Evolutionary conservation across 1,140 invertebrate species (phyloP).

Genomic region (Drosophila watanabei): DNA sequence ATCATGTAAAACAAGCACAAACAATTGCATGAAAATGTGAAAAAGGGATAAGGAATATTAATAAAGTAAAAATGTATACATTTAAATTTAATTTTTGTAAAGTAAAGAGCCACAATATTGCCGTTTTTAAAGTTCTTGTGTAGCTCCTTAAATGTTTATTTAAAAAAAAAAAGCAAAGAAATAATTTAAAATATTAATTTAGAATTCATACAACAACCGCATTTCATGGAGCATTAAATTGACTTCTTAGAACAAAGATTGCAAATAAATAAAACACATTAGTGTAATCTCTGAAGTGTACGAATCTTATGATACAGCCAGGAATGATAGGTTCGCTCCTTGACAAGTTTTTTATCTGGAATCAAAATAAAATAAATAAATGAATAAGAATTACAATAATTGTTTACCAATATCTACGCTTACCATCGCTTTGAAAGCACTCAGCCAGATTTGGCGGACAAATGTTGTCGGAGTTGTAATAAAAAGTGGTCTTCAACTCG

Average conservation of each 20-base stretch:
- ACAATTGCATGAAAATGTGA: background rate
- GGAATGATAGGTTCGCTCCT: constrained; percentile 71
- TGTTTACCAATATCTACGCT: background rate
- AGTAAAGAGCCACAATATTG: background rate
- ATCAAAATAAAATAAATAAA: background rate
- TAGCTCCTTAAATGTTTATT: background rate
- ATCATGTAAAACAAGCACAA: constrained; percentile 53
- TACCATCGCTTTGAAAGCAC: constrained; percentile 72
- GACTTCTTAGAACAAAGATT: background rate
- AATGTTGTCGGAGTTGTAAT: constrained; percentile 77
- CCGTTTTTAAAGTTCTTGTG: background rate
- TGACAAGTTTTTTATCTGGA: constrained; percentile 73
- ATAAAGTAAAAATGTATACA: background rate
- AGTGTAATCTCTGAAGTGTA: constrained; percentile 48
- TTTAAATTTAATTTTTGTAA: background rate
- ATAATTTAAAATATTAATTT: background rate
- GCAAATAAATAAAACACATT: background rate
- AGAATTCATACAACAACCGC: background rate
- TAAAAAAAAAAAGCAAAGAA: background rate
- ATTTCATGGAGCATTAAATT: background rate
- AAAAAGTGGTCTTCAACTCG: constrained; percentile 72
- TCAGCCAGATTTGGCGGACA: constrained; percentile 70
- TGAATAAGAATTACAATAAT: no score
- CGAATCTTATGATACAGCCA: constrained; percentile 79
- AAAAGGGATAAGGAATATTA: constrained; percentile 16